Base-by-base conservation (phyloP, 2,797 vertebrate genomes). In the Clarias platycephalus region DNA sequence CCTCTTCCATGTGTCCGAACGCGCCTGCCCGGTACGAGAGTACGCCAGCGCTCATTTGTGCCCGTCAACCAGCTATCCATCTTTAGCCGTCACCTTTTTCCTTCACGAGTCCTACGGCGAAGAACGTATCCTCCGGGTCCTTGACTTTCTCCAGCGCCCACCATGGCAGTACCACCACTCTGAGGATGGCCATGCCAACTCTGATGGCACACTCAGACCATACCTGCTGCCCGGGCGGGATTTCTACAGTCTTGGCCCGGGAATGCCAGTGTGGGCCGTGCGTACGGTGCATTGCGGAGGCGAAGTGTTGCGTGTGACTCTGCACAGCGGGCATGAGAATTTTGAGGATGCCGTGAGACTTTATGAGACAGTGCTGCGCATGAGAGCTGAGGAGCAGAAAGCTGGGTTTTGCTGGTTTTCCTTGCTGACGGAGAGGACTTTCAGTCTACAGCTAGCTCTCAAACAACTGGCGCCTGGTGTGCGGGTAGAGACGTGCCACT, bases 231-330 rank as follows among this genome's bases (percentile, higher is more conserved):
- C 93, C 87, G 93, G 91, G 12, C 95, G 95, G 88, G 96, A 97
- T 86, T 97, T 98, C 90, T 99, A 97, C 12, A 91, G 95, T 63
- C 92, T 99, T 90, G 97, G 97, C 0, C 89, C 90, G 0, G 96
- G 96, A 70, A 96, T 98, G 97, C 98, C 98, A 0, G 92, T 98
- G 84, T 99, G 98, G 97, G 97, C 96, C 0, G 91, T 98, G 75
- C 92, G 97, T 24, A 94, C 94, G 0, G 96, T 95, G 84, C 96
- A 92, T 87, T 91, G 94, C 0, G 96, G 97, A 16, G 90, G 94
- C 0, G 97, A 99, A 85, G 94, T 96, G 79, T 91, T 99, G 72
- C 94, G 96, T 0, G 91, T 99, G 87, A 99, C 97, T 0, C 90
- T 99, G 4, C 95, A 97, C 92, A 98, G 96, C 84, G 92, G 91